These are phyloP conservation scores for Andrena flavipes DNA, from an alignment of 2,888 invertebrate species.

Conservation along the genomic window DNA sequence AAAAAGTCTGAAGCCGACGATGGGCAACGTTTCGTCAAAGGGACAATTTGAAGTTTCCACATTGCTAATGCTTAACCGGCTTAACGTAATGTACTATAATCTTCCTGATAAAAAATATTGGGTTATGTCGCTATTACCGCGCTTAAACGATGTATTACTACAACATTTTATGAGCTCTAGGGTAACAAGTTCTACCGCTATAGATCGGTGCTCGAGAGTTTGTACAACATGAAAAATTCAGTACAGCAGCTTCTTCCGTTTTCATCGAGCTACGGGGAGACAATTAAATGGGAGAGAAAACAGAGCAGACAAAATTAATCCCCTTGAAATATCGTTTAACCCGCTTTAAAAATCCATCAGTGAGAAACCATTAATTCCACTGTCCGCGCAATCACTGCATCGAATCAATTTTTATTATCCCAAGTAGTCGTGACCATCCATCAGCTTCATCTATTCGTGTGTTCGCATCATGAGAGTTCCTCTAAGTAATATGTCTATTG, in stretches of 20 bases:
- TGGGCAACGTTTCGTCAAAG: background rate
- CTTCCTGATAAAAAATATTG: background rate
- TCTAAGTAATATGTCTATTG: background rate
- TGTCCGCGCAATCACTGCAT: constrained; percentile 32
- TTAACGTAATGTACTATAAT: too few relatives aligned
- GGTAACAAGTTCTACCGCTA: background rate
- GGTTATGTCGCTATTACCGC: background rate
- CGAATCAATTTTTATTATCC: constrained; percentile 45
- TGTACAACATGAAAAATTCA: background rate
- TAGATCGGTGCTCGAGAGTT: background rate
- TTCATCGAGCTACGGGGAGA: background rate
- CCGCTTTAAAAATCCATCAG: constrained; percentile 41
- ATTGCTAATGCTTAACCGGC: background rate
- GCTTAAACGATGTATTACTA: background rate
- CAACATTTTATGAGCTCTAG: background rate
- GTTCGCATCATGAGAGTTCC: background rate
- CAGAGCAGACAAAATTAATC: constrained; percentile 13
- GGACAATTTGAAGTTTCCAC: background rate
- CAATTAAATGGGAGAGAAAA: background rate
- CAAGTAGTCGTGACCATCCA: constrained; percentile 19
- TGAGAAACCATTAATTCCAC: constrained; percentile 30
- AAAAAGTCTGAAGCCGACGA: background rate
- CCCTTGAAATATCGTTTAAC: constrained; percentile 24
- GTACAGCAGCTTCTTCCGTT: background rate
- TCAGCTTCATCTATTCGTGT: constrained; percentile 4